Evolutionary conservation across 2,113 vertebrate genomes (phyloP), one percentile per base, ranked within the genome.

Genomic region (Atlantisia rogersi): DNA sequence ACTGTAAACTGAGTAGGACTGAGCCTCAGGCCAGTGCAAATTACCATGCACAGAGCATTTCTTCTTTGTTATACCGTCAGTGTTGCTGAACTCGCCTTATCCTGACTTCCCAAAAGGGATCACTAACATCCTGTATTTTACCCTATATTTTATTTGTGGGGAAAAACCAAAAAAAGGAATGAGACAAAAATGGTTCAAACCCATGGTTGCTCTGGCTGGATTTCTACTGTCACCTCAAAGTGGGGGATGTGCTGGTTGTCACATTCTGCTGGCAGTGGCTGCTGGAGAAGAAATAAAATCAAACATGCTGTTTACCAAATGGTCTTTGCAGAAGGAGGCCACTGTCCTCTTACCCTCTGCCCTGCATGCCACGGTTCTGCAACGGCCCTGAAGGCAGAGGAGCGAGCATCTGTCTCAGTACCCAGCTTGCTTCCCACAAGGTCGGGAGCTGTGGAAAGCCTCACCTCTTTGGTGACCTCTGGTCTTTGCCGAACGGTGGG

Each of bases 401-500:
- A 71, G 17, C 12, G 31, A 84, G 64, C 56, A 48, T 37, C 52
- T 81, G 55, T 11, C 62, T 94, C 31, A 6, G 21, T 11, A 44
- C 16, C 26, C 62, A 75, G 12, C 32, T 78, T 11, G 6, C 68
- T 81, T 77, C 50, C 29, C 65, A 6, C 46, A 31, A 37, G 22
- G 64, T 65, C 29, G 29, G 39, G 76, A 64, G 44, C 82, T 75
- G 40, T 85, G 53, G 56, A n/a, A 74, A 75, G 12, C 31, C 18
- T 87, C n/a, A 28, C 24, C 28, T 62, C 10, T 40, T 5, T 1
- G 0, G 0, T 28, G 68, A 35, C 35, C 15, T 46, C n/a, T 2
- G 1, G 24, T 22, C 58, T 52, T 42, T 59, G 42, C 16, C 40
- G 48, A 39, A 18, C 0, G 0, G 5, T 2, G 1, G 11, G 22